Base-by-base conservation (phyloP, 2,888 invertebrate species). In the Quadroppia sp. region DNA sequence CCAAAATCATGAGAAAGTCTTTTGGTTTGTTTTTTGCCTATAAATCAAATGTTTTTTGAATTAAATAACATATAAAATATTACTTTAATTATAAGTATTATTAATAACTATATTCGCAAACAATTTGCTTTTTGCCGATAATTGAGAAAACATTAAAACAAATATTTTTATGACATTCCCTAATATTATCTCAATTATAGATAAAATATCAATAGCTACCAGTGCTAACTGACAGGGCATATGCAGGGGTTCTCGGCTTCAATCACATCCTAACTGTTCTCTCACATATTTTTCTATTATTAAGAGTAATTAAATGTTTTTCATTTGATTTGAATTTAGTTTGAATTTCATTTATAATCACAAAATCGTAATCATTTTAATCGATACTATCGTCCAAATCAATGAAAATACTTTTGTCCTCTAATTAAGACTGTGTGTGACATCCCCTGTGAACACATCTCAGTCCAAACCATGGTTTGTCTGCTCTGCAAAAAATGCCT, bases 1-100 rank as follows among this genome's bases (percentile, higher is more conserved):
- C 30, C 59, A n/a, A 64, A 67, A 67, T 42, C 67, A 20, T 67
- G 67, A 67, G 67, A 67, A 67, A n/a, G n/a, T 59, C 1, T 30
- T 67, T 67, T 67, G 7, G 67, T 59, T 30, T 25, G 59, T 59
- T n/a, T n/a, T 32, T 59, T n/a, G 32, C 32, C 59, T 59, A 59
- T 59, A 59, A 59, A 59, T 59, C n/a, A 59, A 13, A 15, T 56
- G 13, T 28, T 28, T 23, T 23, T 17, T 11, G n/a, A 13, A 59
- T n/a, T 32, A 59, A n/a, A n/a, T n/a, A n/a, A n/a, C n/a, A n/a
- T n/a, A n/a, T n/a, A n/a, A n/a, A 59, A 32, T 17, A 59, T 32
- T 17, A n/a, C 32, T 59, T 59, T n/a, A 67, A 32, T 67, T 32
- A 67, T 67, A 20, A 67, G 17, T 23, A 64, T 67, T 67, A 67